These are phyloP conservation scores for Ephialtes manifestator DNA, from an alignment of 2,888 invertebrate genomes.

Conservation along the genomic window DNA sequence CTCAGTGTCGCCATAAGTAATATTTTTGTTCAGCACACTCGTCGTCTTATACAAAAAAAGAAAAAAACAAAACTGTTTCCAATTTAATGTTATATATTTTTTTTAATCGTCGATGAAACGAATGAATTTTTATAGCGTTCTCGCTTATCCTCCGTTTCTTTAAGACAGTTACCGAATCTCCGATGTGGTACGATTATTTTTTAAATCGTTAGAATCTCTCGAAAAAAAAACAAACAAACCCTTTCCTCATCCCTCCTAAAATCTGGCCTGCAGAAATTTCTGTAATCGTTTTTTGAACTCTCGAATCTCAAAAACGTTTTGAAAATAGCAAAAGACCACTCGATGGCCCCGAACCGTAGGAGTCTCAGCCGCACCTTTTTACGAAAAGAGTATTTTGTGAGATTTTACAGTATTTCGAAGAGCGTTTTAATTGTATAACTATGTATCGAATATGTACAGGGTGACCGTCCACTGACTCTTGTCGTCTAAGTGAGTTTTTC, in stretches of 20 bases:
- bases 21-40: slow-evolving; percentile 22
- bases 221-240: background rate
- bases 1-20: background rate
- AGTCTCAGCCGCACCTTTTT: slow-evolving; percentile 78
- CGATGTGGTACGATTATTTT: slow-evolving; percentile 20
- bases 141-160: background rate
- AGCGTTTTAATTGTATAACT: slow-evolving; percentile 84
- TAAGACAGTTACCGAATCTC: slow-evolving; percentile 39
- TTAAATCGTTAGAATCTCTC: slow-evolving; percentile 44
- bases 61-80: background rate
- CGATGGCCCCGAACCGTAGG: slow-evolving; percentile 71
- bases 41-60: background rate
- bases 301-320: slow-evolving; percentile 62
- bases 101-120: slow-evolving; percentile 14
- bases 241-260: background rate
- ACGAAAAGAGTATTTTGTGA: slow-evolving; percentile 85
- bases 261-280: slow-evolving; percentile 17
- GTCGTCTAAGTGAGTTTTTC: slow-evolving; percentile 74
- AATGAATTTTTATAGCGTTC: slow-evolving; percentile 28
- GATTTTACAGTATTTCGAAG: slow-evolving; percentile 85
- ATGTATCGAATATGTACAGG: slow-evolving; percentile 83
- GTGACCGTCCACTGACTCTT: slow-evolving; percentile 83
- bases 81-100: slow-evolving; percentile 28
- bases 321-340: background rate
- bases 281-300: slow-evolving; percentile 59